Evolutionary conservation across 2,888 invertebrate genomes (phyloP).

Genomic region (Nipponacmea schrenckii): DNA sequence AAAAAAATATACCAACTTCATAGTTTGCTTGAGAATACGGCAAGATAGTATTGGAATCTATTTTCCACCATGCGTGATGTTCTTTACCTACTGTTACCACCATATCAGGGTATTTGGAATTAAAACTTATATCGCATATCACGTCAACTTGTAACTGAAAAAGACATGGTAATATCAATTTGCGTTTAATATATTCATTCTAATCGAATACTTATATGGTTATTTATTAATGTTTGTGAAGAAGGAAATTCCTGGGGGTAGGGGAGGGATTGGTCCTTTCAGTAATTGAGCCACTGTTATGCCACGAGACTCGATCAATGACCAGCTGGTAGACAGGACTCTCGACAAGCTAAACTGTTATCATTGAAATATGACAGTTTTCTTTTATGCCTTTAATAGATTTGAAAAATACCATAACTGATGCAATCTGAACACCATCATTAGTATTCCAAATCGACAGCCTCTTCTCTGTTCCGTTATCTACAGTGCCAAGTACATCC

Average conservation of each 20-base stretch:
- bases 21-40: conserved; percentile 53
- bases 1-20: conserved; percentile 41
- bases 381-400: too few relatives aligned
- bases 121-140: conserved; percentile 57
- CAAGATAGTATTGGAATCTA: conserved; percentile 45
- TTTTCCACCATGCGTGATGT: conserved; percentile 62
- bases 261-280: too few relatives aligned
- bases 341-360: too few relatives aligned
- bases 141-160: conserved; percentile 53
- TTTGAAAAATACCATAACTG: too few relatives aligned
- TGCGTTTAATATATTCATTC: too few relatives aligned
- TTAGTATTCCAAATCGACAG: conserved; percentile 55
- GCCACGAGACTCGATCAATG: too few relatives aligned
- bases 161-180: not conserved
- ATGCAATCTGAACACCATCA: conserved; percentile 39
- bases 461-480: conserved; percentile 51
- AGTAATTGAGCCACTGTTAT: too few relatives aligned
- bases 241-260: too few relatives aligned
- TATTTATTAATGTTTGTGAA: too few relatives aligned
- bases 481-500: conserved; percentile 45
- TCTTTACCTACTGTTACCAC: conserved; percentile 63
- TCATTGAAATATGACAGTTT: too few relatives aligned
- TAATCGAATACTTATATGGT: too few relatives aligned
- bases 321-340: too few relatives aligned
- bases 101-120: conserved; percentile 48